Base-by-base conservation (phyloP, 2,888 invertebrate species). In the Rhingia campestris region DNA sequence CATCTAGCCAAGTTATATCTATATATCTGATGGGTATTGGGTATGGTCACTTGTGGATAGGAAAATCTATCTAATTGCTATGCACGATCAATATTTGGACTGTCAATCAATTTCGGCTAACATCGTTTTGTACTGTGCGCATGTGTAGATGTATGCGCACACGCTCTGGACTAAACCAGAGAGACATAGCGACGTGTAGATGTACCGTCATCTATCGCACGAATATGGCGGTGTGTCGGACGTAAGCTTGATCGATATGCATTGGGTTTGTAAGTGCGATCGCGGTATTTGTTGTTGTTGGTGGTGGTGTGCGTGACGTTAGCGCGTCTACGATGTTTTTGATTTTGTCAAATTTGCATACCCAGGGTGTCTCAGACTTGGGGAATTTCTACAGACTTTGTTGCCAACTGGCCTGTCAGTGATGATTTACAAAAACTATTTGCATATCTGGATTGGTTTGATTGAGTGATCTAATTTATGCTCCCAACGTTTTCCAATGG, bases 71-170 rank as follows among this genome's bases (percentile, higher is more conserved):
- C 70, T 77, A 70, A 70, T 77, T 77, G 63, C 33, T 77, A 77
- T 77, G 77, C 77, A 64, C 41, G 56, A 51, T 63, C 77, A 77
- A 77, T 69, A 77, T 77, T 77, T 69, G 61, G 77, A 70, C 70
- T 77, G 77, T 77, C 77, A 77, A 77, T 77, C 77, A 77, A 64
- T 51, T 77, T 77, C 61, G 77, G 77, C 49, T 70, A 77, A 70
- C 77, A 64, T 56, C n/a, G 69, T 39, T 58, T 35, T 45, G 49
- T 49, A 41, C 10, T 12, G n/a, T n/a, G 37, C 0, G 22, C 22
- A n/a, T n/a, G 22, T 2, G 22, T 22, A 22, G 22, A 45, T 33
- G 41, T 30, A 45, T n/a, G 51, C 35, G 56, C 35, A 47, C 39
- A 30, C 39, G 47, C 49, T 6, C 6, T 54, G 33, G 32, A 0